A percentile compares a stretch with the other conserved stretches of the same genome.
Conservation (phyloP, 2,797 vertebrate species). For the Ctenosaura bakeri region DNA sequence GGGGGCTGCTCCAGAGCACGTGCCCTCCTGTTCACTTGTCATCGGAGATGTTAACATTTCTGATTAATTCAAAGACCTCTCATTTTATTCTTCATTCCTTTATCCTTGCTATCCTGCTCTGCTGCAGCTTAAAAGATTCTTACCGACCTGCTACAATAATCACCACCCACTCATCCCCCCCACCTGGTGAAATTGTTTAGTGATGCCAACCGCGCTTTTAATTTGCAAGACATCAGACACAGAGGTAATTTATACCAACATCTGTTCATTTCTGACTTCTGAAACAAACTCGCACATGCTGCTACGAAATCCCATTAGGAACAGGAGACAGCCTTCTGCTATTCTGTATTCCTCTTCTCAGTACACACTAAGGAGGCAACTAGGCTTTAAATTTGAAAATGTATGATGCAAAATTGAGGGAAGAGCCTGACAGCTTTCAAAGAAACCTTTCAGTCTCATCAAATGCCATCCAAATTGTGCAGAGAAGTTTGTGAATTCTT, state of each 20-base stretch:
- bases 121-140: slow-evolving; percentile 80
- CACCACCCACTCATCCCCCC: slow-evolving; percentile 70
- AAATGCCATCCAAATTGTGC: slow-evolving; percentile 47
- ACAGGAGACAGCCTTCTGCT: slow-evolving; percentile 82
- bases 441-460: not conserved
- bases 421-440: slow-evolving; percentile 54
- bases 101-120: slow-evolving; percentile 80
- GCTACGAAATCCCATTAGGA: slow-evolving; percentile 87
- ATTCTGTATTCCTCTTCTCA: slow-evolving; percentile 75
- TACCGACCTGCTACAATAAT: slow-evolving; percentile 81
- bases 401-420: slow-evolving; percentile 63
- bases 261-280: slow-evolving; percentile 93
- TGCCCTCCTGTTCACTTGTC: slow-evolving; percentile 84
- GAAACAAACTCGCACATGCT: slow-evolving; percentile 89
- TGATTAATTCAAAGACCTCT: slow-evolving; percentile 84
- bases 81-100: slow-evolving; percentile 82
- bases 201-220: slow-evolving; percentile 93
- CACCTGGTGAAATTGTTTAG: slow-evolving; percentile 86
- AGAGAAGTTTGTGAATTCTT: slow-evolving; percentile 56
- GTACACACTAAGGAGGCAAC: slow-evolving; percentile 52
- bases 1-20: slow-evolving; percentile 80
- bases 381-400: slow-evolving; percentile 74
- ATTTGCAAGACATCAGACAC: slow-evolving; percentile 91
- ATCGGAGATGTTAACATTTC: slow-evolving; percentile 82
- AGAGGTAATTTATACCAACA: slow-evolving; percentile 95